Conservation (phyloP, 1,140 invertebrate genomes). For the Acromyrmex heyeri region DNA sequence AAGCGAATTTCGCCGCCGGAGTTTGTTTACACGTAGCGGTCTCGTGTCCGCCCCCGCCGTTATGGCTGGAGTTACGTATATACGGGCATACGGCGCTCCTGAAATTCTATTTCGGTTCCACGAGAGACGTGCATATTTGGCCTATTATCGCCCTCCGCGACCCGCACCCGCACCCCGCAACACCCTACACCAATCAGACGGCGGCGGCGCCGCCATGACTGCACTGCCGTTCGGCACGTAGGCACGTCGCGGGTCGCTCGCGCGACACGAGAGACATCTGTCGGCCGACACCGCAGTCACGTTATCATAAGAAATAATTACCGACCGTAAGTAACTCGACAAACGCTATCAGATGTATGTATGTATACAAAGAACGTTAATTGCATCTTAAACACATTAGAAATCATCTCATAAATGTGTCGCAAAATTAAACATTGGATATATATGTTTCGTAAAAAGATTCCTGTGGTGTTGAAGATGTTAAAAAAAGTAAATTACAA, state of each 20-base stretch:
- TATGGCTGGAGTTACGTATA: constrained; percentile 9
- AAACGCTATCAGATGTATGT: too few relatives aligned
- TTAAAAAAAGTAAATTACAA: too few relatives aligned
- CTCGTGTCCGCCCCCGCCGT: not conserved
- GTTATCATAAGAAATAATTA: not conserved
- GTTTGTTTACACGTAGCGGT: constrained; percentile 16
- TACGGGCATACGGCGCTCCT: not conserved
- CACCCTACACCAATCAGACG: not conserved
- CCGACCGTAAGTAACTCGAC: too few relatives aligned
- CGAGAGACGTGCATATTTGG: constrained; percentile 66
- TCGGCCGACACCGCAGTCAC: not conserved
- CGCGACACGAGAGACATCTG: constrained; percentile 18
- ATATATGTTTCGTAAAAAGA: too few relatives aligned
- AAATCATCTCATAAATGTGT: too few relatives aligned
- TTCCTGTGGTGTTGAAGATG: too few relatives aligned
- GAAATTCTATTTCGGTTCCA: constrained; percentile 66
- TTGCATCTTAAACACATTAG: too few relatives aligned
- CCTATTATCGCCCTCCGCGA: constrained; percentile 73
- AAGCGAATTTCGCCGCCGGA: constrained; percentile 20
- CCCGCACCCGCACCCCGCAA: constrained; percentile 9
- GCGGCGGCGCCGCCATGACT: constrained; percentile 74
- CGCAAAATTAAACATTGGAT: too few relatives aligned
- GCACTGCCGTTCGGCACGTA: constrained; percentile 77
- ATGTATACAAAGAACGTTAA: too few relatives aligned
- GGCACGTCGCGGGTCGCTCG: constrained; percentile 43